phyloP scores from a whole-genome alignment of 2,888 invertebrate species.

The Agonum fuliginosum region DNA sequence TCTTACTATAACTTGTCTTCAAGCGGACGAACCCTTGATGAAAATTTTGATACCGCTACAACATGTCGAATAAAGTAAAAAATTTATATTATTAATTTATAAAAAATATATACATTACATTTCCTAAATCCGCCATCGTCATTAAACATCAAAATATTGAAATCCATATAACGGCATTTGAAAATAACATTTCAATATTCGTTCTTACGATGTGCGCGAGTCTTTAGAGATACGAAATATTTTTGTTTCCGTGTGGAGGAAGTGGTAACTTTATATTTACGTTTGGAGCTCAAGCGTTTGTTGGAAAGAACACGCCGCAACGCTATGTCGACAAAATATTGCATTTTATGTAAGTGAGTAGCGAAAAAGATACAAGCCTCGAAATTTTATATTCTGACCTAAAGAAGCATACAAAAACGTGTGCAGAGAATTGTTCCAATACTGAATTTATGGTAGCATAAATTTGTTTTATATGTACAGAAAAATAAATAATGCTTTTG shows the following conservation, averaged over 20 bases:
- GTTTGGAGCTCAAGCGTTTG: conserved; percentile 17
- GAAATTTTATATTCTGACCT: conserved; percentile 22
- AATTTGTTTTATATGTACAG: conserved; percentile 17
- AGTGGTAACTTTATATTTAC: conserved; percentile 36
- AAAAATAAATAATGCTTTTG: not conserved
- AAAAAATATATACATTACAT: conserved; percentile 16
- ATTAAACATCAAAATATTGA: conserved; percentile 22
- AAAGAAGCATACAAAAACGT: conserved; percentile 12
- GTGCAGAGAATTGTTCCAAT: not conserved
- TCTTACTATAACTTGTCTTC: too few species aligned
- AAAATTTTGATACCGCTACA: too few species aligned
- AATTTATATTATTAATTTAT: too few species aligned
- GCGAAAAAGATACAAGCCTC: not conserved
- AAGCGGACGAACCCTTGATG: too few species aligned
- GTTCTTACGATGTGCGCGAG: not conserved
- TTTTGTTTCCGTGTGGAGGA: conserved; percentile 16
- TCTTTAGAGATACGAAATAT: conserved; percentile 26
- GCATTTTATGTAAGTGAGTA: conserved; percentile 37
- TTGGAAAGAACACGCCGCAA: not conserved
- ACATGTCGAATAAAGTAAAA: too few species aligned
- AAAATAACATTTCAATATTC: conserved; percentile 43
- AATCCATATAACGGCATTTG: conserved; percentile 6
- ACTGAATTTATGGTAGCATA: conserved; percentile 12
- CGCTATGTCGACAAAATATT: conserved; percentile 13
- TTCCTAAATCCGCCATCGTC: not conserved